Evolutionary conservation across 2,113 vertebrate genomes (phyloP).

Genomic region (Etia nguti): DNA sequence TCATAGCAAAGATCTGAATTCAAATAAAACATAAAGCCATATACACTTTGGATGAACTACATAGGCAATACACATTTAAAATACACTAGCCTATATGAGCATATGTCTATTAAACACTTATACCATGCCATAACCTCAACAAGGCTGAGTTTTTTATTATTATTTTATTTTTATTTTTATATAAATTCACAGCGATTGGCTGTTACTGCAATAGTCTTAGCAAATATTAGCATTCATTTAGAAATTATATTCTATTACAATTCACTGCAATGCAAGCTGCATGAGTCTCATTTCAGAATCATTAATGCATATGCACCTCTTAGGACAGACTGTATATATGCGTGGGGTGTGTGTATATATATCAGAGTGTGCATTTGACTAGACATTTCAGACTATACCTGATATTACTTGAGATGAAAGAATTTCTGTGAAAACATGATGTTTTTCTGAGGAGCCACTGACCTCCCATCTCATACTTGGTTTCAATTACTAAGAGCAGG

Average conservation of each 20-base stretch:
- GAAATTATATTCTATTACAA: not conserved
- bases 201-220: not conserved
- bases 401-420: conserved; percentile 24
- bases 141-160: too few species aligned
- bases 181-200: not conserved
- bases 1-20: not conserved
- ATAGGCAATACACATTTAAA: not conserved
- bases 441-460: not conserved
- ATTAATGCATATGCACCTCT: not conserved
- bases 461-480: not conserved
- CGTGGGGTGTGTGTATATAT: not conserved
- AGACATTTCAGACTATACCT: not conserved
- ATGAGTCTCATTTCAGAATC: not conserved
- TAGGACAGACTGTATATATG: not conserved
- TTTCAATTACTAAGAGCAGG: not conserved
- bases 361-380: not conserved
- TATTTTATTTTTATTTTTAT: too few species aligned
- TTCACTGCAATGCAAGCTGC: not conserved
- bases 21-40: not conserved
- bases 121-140: not conserved
- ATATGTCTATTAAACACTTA: not conserved
- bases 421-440: not conserved
- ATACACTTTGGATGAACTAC: not conserved
- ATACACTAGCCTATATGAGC: not conserved
- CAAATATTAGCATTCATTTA: not conserved